Evolutionary conservation across 2,888 invertebrate species (phyloP).

Genomic region (Torymus texanus): DNA sequence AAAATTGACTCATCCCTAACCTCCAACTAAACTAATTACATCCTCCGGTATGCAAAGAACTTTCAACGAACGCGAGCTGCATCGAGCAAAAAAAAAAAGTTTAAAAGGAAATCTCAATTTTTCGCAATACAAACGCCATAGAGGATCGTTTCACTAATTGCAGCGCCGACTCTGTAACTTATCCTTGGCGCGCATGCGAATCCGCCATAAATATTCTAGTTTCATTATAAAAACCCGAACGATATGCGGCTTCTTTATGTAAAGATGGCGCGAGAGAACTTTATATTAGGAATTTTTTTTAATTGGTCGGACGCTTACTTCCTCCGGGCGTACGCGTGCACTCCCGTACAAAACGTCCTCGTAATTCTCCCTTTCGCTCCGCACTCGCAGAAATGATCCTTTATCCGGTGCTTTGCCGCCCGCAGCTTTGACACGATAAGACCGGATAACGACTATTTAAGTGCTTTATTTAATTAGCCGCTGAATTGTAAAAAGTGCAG

Average conservation of each 20-base stretch:
- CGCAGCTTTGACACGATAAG: slow-evolving; percentile 37
- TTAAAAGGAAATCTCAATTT: slow-evolving; percentile 61
- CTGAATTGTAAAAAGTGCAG: slow-evolving; percentile 1
- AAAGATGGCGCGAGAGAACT: slow-evolving; percentile 40
- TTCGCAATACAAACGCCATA: slow-evolving; percentile 38
- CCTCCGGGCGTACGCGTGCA: slow-evolving; percentile 1
- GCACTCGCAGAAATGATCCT: background rate
- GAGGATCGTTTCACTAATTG: slow-evolving; percentile 68
- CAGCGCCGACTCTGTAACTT: slow-evolving; percentile 47
- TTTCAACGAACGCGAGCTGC: background rate
- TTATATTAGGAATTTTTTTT: slow-evolving; percentile 52
- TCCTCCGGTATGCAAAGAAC: slow-evolving; percentile 35
- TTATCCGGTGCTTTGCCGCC: slow-evolving; percentile 6
- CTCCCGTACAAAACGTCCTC: slow-evolving; percentile 14
- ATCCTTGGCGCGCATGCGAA: slow-evolving; percentile 62
- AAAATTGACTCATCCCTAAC: slow-evolving; percentile 35
- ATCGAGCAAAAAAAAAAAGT: no score
- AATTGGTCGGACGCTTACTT: slow-evolving; percentile 49
- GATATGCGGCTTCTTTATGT: slow-evolving; percentile 59
- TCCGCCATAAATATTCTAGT: slow-evolving; percentile 67
- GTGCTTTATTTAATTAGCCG: slow-evolving; percentile 33
- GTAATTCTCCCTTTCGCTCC: slow-evolving; percentile 38
- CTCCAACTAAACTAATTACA: slow-evolving; percentile 11
- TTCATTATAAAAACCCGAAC: slow-evolving; percentile 61
- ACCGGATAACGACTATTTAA: slow-evolving; percentile 12